phyloP scores from a whole-genome alignment of 1,140 invertebrate species.

The Thaumetopoea pityocampa region DNA sequence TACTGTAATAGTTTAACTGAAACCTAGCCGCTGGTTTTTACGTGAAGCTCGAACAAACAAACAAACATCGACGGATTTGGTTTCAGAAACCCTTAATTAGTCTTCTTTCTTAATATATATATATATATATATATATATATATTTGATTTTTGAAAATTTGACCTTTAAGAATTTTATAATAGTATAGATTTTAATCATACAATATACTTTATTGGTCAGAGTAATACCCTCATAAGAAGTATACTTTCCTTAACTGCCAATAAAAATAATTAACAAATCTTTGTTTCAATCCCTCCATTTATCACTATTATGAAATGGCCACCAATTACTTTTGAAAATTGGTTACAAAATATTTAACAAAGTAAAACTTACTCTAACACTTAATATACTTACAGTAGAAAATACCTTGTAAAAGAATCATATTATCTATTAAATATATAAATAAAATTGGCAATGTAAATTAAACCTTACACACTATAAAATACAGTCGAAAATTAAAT shows the following conservation, averaged over 20 bases:
- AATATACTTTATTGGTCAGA: constrained; percentile 1
- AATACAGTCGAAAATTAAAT: constrained; percentile 15
- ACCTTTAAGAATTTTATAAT: too few relatives aligned
- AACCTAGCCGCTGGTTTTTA: too few relatives aligned
- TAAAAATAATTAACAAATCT: constrained; percentile 29
- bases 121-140: too few relatives aligned
- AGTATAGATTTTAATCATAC: not conserved
- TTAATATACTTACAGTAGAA: constrained; percentile 15
- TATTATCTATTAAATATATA: constrained; percentile 13
- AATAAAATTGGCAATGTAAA: constrained; percentile 6
- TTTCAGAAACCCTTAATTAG: too few relatives aligned
- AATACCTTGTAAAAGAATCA: constrained; percentile 9
- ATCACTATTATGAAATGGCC: constrained; percentile 54
- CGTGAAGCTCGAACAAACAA: too few relatives aligned
- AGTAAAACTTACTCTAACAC: constrained; percentile 18
- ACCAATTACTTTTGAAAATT: constrained; percentile 51
- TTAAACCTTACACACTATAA: not conserved
- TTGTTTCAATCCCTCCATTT: constrained; percentile 22
- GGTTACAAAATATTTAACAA: too few relatives aligned
- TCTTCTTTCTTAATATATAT: too few relatives aligned
- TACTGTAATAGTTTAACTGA: too few relatives aligned
- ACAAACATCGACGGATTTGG: too few relatives aligned
- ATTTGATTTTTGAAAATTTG: too few relatives aligned
- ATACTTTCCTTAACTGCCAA: constrained; percentile 17
- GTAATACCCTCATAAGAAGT: not conserved